Base-by-base conservation (phyloP, 2,797 vertebrate species). In the Allochrocebus solatus region DNA sequence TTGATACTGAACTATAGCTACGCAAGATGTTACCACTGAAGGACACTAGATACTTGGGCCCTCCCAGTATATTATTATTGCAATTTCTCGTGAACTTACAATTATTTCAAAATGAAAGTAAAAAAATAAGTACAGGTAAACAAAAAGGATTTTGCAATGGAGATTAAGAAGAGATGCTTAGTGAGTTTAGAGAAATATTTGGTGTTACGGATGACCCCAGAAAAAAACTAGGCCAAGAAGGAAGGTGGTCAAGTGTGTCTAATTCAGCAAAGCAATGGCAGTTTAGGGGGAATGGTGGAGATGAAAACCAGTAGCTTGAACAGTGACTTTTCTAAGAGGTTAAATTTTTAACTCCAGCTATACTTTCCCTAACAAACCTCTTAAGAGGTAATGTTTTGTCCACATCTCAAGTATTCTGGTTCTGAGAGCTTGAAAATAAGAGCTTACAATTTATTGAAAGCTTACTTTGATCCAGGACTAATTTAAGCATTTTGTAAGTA, bases 31-130 rank as follows among this genome's bases (percentile, higher is more conserved):
- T 72, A 64, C n/a, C 76, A 53, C 5, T 12, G 36, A 53, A 81
- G 48, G 24, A 90, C 64, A 64, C 8, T 50, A 6, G 57, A 75
- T 43, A 46, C 5, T 8, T 46, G 36, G 22, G 30, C n/a, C 59
- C 17, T 87, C 70, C 75, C 67, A 76, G 4, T 55, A 14, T 17
- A 46, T 33, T 59, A 16, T 59, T n/a, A 82, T 53, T 59, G 78
- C 21, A 91, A 43, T 7, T 91, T 67, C 46, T 21, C 33, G 2
- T 74, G 59, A 79, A 43, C 74, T 55, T 67, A n/a, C 26, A 59
- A 94, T 95, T 75, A 89, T 75, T 94, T 46, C 53, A 79, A 89
- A 95, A 81, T 22, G n/a, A 48, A 46, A 94, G 16, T 70, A 70
- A 59, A 36, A 67, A 75, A 70, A 36, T 36, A 80, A 92, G n/a